Conservation (phyloP, 2,888 invertebrate genomes). For the Acronicta aceris region DNA sequence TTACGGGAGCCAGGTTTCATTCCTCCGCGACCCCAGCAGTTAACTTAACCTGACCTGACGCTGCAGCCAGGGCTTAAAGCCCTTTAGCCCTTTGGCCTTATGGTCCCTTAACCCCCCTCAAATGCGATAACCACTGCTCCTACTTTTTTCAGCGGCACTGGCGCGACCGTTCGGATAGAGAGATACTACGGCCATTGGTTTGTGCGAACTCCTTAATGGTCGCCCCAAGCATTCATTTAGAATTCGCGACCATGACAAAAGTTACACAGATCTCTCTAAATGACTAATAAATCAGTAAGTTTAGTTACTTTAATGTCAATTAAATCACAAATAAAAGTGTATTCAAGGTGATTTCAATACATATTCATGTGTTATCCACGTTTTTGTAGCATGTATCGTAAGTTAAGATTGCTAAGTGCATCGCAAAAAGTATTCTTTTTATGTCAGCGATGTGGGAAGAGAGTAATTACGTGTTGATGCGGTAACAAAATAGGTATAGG, state of each 20-base stretch:
- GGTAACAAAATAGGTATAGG: conserved; percentile 10
- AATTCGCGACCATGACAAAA: background rate
- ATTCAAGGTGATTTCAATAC: conserved; percentile 30
- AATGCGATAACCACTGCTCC: no score
- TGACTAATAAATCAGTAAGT: conserved; percentile 21
- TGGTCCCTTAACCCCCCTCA: no score
- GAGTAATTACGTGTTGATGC: conserved; percentile 1
- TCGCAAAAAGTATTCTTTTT: conserved; percentile 50
- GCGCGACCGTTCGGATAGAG: no score
- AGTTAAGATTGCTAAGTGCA: conserved; percentile 45
- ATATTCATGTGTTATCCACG: conserved; percentile 23
- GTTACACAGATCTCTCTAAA: background rate
- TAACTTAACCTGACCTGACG: no score
- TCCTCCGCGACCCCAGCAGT: no score
- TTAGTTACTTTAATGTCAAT: conserved; percentile 6
- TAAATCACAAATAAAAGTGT: conserved; percentile 27
- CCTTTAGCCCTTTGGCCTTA: no score
- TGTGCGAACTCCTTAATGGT: background rate
- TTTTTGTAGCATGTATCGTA: conserved; percentile 19
- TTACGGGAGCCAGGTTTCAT: no score
- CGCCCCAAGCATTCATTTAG: background rate
- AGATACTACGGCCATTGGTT: no score
- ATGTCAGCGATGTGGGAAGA: background rate
- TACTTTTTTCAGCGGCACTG: no score
- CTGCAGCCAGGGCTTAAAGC: no score